Evolutionary conservation across 2,113 vertebrate genomes (phyloP).

Genomic region (Phyllopteryx taeniolatus): DNA sequence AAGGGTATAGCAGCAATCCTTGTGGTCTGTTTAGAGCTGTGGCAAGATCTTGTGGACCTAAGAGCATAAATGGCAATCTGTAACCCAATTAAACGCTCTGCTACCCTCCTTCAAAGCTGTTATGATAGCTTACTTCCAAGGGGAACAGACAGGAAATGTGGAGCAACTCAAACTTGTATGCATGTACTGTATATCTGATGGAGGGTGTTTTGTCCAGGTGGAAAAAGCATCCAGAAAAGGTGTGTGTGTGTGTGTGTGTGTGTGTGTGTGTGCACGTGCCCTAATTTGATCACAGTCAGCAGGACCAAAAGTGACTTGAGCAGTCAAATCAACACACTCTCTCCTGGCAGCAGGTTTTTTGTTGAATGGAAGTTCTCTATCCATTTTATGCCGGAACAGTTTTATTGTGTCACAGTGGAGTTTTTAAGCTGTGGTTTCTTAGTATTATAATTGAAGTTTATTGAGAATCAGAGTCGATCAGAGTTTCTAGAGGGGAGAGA

Average conservation of each 20-base stretch:
- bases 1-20: background rate
- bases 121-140: conserved; percentile 68
- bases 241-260: conserved; percentile 22
- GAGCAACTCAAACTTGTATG: conserved; percentile 54
- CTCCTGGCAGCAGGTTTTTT: background rate
- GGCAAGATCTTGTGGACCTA: conserved; percentile 55
- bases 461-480: too few species aligned
- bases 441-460: too few species aligned
- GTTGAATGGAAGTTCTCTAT: too few species aligned
- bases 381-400: too few species aligned
- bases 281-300: conserved; percentile 43
- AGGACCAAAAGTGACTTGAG: conserved; percentile 43
- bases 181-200: conserved; percentile 28
- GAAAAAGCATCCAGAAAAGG: conserved; percentile 20
- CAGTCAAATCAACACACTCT: conserved; percentile 33
- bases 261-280: background rate
- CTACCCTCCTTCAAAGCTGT: conserved; percentile 70
- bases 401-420: too few species aligned
- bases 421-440: too few species aligned
- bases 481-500: too few species aligned
- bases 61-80: conserved; percentile 61
- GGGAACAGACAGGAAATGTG: conserved; percentile 66
- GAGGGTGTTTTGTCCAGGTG: conserved; percentile 37
- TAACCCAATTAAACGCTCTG: conserved; percentile 72
- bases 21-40: conserved; percentile 34